Conservation (phyloP, 2,888 invertebrate species). For the Aleiodes testaceus region DNA sequence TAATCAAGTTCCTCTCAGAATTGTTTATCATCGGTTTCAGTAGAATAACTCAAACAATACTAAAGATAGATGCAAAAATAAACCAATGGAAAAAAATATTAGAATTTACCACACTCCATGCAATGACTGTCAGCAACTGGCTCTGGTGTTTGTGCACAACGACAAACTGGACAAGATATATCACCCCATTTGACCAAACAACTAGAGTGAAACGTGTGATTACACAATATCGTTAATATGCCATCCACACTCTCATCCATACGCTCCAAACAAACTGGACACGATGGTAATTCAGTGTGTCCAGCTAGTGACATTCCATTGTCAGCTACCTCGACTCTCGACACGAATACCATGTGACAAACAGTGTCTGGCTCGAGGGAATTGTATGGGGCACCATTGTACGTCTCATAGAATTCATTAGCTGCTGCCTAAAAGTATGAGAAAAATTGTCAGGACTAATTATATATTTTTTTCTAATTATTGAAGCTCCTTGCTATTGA, state of each 20-base stretch:
- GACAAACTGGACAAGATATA: constrained; percentile 97
- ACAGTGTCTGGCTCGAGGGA: constrained; percentile 92
- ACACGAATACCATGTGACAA: constrained; percentile 97
- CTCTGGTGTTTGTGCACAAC: constrained; percentile 90
- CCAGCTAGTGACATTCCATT: constrained; percentile 84
- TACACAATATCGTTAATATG: constrained; percentile 96
- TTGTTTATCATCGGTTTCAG: neutral
- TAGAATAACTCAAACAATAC: neutral
- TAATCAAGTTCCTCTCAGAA: neutral
- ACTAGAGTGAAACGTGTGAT: constrained; percentile 97
- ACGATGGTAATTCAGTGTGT: constrained; percentile 96
- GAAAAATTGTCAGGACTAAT: constrained; percentile 24
- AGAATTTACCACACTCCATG: constrained; percentile 78
- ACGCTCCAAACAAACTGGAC: constrained; percentile 96
- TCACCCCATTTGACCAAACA: constrained; percentile 98
- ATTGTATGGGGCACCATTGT: constrained; percentile 95
- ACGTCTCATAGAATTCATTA: constrained; percentile 92
- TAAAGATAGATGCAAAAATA: neutral
- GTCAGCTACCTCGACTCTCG: constrained; percentile 89
- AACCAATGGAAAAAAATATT: constrained; percentile 24
- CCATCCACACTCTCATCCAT: constrained; percentile 99
- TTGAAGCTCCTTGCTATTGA: neutral
- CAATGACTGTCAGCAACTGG: constrained; percentile 82
- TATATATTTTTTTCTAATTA: constrained; percentile 5
- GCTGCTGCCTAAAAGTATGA: constrained; percentile 80